Evolutionary conservation across 1,140 invertebrate genomes (phyloP), one percentile per base, ranked within the genome.

Genomic region (Campoletis sonorensis): DNA sequence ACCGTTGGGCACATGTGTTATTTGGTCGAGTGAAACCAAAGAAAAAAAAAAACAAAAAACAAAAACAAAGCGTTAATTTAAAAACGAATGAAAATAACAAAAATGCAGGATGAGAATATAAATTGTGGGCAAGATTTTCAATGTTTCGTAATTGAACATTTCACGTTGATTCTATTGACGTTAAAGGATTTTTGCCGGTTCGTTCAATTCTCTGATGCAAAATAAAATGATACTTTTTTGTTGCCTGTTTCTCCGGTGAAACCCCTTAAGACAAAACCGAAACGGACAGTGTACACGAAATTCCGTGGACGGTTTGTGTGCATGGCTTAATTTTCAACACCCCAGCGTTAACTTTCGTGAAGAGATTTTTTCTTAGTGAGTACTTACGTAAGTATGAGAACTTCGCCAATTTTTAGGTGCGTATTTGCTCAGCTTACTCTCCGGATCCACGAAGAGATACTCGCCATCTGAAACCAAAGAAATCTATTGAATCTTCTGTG

Each of bases 351-450:
- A 45, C 11, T 2, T 58, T 58, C 21, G 3, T 4, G 30, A 33
- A 16, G 49, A 58, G 3, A 18, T 4, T n/a, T 5, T 58, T 58
- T 23, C 4, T 58, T 51, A 58, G 71, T 49, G 26, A 67, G n/a
- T 83, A 94, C 95, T 96, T 94, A 98, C 97, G 93, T 97, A 96
- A 87, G 97, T 97, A 91, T 97, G 96, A 80, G 97, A 97, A 82
- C 96, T 96, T 91, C 97, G 96, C 97, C 98, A 98, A 92, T 96
- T 96, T 92, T 98, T 98, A 86, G 97, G 97, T 83, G 97, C 97
- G 93, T 98, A 98, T 93, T 98, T 99, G 87, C 96, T 97, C 86
- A 99, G 93, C 93, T 98, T 99, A 93, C 96, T 97, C 89, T 98
- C 97, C 86, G 95, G 95, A 90, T 98, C 97, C 88, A 98, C 95